Evolutionary conservation across 2,113 vertebrate genomes (phyloP).

Genomic region (Maccullochella peelii): DNA sequence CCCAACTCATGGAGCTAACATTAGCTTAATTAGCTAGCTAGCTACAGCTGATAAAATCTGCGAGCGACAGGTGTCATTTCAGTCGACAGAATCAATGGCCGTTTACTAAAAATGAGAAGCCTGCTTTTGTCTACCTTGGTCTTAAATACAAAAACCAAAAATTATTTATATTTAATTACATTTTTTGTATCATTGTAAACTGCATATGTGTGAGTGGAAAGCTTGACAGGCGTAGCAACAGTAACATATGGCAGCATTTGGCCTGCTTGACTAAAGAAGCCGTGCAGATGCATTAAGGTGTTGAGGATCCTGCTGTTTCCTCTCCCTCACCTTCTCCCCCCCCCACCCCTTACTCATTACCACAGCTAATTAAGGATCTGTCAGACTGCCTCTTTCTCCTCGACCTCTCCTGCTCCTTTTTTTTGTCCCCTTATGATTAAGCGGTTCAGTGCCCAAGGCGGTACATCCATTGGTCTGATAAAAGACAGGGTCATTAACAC

Average conservation of each 20-base stretch:
- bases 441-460: slow-evolving; percentile 61
- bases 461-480: slow-evolving; percentile 69
- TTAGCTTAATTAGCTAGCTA: neutral
- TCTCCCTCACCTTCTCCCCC: neutral
- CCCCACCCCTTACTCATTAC: slow-evolving; percentile 41
- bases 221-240: neutral
- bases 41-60: neutral
- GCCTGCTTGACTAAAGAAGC: neutral
- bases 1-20: neutral
- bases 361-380: slow-evolving; percentile 61
- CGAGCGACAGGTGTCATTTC: neutral
- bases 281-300: slow-evolving; percentile 10
- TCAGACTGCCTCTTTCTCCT: slow-evolving; percentile 37
- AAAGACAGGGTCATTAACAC: slow-evolving; percentile 73
- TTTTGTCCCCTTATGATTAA: slow-evolving; percentile 69
- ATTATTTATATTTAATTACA: too few relatives aligned
- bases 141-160: too few relatives aligned
- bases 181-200: neutral
- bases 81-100: neutral
- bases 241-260: neutral
- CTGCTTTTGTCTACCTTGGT: neutral
- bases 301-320: neutral
- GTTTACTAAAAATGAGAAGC: too few relatives aligned
- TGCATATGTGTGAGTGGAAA: neutral
- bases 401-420: slow-evolving; percentile 33